Evolutionary conservation across 2,888 invertebrate genomes (phyloP).

Genomic region (Ashinkailepas kermadecensis): DNA sequence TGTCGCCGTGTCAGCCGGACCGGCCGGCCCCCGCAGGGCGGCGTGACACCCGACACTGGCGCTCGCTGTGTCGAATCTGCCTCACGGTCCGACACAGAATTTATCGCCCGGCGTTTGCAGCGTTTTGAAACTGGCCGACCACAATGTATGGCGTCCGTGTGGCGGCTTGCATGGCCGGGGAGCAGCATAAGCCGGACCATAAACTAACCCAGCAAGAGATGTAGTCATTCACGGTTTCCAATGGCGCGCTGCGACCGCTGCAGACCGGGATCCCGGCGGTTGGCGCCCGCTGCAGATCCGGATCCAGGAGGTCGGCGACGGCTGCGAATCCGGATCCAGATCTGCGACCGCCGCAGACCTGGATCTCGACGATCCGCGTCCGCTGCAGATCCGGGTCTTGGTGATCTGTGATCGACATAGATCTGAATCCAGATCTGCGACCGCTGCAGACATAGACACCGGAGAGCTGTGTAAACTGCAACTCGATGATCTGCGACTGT

Average conservation of each 20-base stretch:
- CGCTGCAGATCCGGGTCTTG: no score
- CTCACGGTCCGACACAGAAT: neutral
- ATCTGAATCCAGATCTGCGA: no score
- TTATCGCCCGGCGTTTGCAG: slow-evolving; percentile 12
- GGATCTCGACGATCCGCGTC: no score
- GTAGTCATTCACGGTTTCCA: neutral
- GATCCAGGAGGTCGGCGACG: no score
- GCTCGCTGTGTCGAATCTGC: neutral
- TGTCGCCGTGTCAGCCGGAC: no score
- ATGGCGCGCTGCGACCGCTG: neutral
- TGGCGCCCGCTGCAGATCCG: no score
- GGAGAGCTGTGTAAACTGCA: no score
- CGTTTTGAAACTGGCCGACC: neutral
- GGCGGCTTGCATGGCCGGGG: neutral
- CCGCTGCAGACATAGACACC: no score
- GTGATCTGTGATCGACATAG: no score
- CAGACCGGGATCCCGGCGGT: neutral
- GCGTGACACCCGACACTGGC: neutral
- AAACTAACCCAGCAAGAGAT: neutral
- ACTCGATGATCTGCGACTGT: no score
- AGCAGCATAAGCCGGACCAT: neutral
- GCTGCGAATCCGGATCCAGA: no score
- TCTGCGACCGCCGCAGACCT: no score
- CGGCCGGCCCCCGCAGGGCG: neutral
- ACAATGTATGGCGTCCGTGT: neutral